phyloP scores from a whole-genome alignment of 2,888 invertebrate species.

The Lucinisca nassula region DNA sequence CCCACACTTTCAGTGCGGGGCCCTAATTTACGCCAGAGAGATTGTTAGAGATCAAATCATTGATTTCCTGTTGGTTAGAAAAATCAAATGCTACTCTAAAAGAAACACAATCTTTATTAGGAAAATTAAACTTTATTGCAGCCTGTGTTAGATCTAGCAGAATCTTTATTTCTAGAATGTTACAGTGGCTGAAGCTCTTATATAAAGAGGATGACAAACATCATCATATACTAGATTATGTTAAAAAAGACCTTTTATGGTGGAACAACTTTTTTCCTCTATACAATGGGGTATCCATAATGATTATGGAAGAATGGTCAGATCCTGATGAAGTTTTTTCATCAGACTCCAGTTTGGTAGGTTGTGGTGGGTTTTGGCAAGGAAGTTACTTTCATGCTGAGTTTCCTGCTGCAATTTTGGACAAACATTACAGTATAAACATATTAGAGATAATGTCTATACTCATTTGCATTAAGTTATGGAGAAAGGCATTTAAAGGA shows the following conservation, averaged over 20 bases:
- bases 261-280: not conserved
- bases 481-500: not conserved
- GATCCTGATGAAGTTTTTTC: not conserved
- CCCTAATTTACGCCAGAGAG: not conserved
- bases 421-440: not conserved
- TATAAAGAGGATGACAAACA: not conserved
- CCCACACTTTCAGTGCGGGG: too few species aligned
- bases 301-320: not conserved
- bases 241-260: not conserved
- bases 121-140: not conserved
- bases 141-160: not conserved
- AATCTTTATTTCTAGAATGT: not conserved
- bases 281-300: not conserved
- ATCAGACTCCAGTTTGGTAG: not conserved
- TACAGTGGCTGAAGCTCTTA: not conserved
- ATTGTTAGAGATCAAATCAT: not conserved
- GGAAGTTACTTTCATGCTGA: not conserved
- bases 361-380: not conserved
- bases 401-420: not conserved
- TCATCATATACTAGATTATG: not conserved
- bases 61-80: not conserved
- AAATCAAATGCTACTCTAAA: not conserved
- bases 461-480: not conserved
- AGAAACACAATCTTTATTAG: not conserved
- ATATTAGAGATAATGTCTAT: not conserved